phyloP scores from a whole-genome alignment of 2,797 vertebrate genomes.

The Acanthis flammea region DNA sequence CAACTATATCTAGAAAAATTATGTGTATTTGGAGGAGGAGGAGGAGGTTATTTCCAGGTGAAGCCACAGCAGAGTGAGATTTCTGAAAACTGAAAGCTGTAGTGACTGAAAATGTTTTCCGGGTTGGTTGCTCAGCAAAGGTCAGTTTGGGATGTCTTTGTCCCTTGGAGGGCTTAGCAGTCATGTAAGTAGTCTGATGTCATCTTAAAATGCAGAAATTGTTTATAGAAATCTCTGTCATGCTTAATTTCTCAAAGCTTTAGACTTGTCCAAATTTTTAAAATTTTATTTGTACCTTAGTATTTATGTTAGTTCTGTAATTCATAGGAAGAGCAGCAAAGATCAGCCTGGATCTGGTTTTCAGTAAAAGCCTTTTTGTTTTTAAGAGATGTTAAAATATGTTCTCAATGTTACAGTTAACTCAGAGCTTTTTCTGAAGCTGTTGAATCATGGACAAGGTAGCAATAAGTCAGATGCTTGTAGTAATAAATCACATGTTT shows the following conservation, averaged over 20 bases:
- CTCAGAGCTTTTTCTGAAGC: not conserved
- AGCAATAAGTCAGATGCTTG: not conserved
- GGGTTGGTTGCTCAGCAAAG: not conserved
- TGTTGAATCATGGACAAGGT: not conserved
- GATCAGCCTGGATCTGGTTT: not conserved
- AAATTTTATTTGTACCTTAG: not conserved
- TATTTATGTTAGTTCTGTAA: not conserved
- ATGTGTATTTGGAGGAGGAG: not conserved
- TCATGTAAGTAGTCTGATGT: not conserved
- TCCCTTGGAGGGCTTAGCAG: not conserved
- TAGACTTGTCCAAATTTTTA: rapidly evolving
- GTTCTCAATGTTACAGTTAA: not conserved
- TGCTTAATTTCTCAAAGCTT: not conserved
- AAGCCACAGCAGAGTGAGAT: not conserved
- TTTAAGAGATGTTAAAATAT: not conserved
- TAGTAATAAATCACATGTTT: not conserved
- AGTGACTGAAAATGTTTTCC: not conserved
- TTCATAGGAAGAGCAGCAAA: not conserved
- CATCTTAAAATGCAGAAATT: not conserved
- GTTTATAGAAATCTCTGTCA: not conserved
- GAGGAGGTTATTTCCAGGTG: not conserved
- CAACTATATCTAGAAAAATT: rapidly evolving
- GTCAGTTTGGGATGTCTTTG: not conserved
- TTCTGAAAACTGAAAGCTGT: not conserved
- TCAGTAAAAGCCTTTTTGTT: not conserved